Evolutionary conservation across 2,113 vertebrate genomes (phyloP), one percentile per base, ranked within the genome.

Genomic region (Neolamprologus hecqui): DNA sequence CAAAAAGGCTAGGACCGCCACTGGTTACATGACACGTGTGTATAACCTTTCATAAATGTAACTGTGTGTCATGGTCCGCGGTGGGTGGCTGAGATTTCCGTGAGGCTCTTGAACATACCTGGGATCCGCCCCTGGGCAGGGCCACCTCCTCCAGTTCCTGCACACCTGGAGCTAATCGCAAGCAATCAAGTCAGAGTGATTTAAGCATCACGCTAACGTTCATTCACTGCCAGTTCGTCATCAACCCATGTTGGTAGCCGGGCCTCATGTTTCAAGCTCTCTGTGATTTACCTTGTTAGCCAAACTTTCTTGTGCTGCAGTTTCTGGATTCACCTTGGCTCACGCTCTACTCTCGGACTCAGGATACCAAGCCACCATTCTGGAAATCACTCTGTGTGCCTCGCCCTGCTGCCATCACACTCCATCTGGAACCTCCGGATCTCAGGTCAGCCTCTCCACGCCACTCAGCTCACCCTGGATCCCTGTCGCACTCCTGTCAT

Each of bases 221-320:
- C 2, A 21, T 53, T 53, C 51, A 11, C 51, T 10, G n/a, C 5
- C 51, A 53, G 9, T 53, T 53, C 0, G 19, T 53, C 19, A 21
- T 53, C 51, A 11, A 53, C 51, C 51, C 19, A 21, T 21, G 51
- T 53, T 53, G 51, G 51, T 21, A 53, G 19, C 19, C 0, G 1
- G 9, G n/a, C 51, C 9, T 21, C 3, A 21, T 53, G 19, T 53
- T 53, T 53, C 51, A 53, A 53, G 51, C 9, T 1, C 51, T 11
- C 2, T 21, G 9, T 21, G 51, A 54, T 54, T 53, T 54, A 54
- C 51, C 51, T 54, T 54, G n/a, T 54, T 54, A 54, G 51, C 9
- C 1, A 6, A 54, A 54, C 51, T 11, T 54, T 54, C 1, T 54
- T 21, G 51, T 54, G n/a, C n/a, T 54, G 55, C 26, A 58, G 55